Evolutionary conservation across 2,113 vertebrate species (phyloP).

Genomic region (Solenodon paradoxus): DNA sequence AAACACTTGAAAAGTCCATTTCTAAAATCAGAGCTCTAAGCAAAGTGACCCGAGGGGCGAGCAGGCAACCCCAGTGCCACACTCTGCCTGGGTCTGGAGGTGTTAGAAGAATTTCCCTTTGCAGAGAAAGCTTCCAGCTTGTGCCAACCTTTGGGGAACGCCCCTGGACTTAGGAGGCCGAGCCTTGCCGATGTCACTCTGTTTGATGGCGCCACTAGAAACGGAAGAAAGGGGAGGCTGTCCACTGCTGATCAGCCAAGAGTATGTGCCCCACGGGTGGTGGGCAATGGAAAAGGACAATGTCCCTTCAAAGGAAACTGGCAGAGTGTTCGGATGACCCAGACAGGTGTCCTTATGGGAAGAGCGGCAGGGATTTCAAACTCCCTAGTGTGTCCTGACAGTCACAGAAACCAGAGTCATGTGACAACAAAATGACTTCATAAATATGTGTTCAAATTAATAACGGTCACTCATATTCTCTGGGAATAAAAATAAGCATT

Average conservation of each 20-base stretch:
- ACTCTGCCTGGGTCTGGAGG: no score
- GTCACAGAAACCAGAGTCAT: rapidly evolving
- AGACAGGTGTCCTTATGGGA: rapidly evolving
- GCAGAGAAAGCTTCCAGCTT: rapidly evolving
- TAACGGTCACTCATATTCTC: neutral
- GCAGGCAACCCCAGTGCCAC: neutral
- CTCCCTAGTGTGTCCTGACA: rapidly evolving
- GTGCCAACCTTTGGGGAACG: rapidly evolving
- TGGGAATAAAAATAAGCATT: neutral
- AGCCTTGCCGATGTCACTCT: neutral
- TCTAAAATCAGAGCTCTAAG: neutral
- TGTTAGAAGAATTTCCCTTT: no score
- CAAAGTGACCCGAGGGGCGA: no score
- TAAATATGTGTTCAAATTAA: rapidly evolving
- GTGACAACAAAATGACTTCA: neutral
- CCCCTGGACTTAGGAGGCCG: neutral
- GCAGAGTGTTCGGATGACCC: rapidly evolving
- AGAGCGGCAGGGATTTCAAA: no score
- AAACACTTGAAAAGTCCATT: neutral
- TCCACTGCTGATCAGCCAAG: no score
- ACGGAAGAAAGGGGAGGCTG: neutral
- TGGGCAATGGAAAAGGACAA: neutral
- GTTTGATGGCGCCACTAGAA: neutral
- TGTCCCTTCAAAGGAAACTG: neutral
- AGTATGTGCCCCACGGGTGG: no score